These are phyloP conservation scores for Tuta absoluta DNA, from an alignment of 2,888 invertebrate species.

Conservation along the genomic window DNA sequence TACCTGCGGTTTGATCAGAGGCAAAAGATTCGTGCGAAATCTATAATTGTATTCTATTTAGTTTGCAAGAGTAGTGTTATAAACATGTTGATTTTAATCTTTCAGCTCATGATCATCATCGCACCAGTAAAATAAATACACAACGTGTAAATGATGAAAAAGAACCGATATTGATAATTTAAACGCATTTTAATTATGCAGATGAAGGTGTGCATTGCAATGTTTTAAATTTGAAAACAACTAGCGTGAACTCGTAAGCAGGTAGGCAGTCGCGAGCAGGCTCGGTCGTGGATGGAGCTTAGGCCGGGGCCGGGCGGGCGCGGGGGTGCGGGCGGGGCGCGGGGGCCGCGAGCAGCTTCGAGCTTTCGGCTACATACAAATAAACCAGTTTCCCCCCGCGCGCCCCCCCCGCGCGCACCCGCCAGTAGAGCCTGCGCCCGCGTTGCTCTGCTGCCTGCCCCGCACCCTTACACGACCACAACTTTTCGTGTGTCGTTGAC, in stretches of 20 bases:
- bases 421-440: conserved; percentile 20
- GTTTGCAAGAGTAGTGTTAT: background rate
- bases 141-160: no score
- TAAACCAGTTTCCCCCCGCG: conserved; percentile 61
- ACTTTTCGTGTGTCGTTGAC: conserved; percentile 42
- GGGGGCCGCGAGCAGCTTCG: conserved; percentile 35
- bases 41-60: no score
- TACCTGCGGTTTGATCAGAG: background rate
- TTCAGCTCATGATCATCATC: background rate
- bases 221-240: background rate
- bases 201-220: background rate
- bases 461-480: conserved; percentile 36
- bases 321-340: conserved; percentile 24
- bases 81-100: background rate
- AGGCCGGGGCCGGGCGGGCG: conserved; percentile 29
- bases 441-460: conserved; percentile 32
- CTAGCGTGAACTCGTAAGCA: background rate
- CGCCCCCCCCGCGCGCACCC: conserved; percentile 34
- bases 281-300: conserved; percentile 9
- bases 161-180: no score
- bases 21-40: background rate
- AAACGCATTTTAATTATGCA: background rate
- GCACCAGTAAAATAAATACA: no score
- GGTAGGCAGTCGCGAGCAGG: background rate
- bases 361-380: conserved; percentile 68